Conservation (phyloP, 2,113 vertebrate genomes). For the Hystrix cristata region DNA sequence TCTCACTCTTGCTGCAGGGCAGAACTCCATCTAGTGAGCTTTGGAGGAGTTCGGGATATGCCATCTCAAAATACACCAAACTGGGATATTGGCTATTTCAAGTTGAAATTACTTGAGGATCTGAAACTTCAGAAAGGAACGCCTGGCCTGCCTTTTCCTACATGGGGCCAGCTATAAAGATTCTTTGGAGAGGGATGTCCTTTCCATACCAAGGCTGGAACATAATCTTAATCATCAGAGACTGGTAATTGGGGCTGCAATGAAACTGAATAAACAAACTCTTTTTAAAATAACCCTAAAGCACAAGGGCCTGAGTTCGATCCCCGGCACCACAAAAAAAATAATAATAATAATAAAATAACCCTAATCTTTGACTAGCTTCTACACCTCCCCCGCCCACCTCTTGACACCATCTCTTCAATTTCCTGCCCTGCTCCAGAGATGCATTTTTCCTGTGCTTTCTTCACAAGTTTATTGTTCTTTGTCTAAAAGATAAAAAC, state of each 20-base stretch:
- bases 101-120: not conserved
- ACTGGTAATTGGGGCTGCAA: not conserved
- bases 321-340: too few relatives aligned
- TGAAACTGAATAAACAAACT: not conserved
- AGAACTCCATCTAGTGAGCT: not conserved
- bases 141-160: not conserved
- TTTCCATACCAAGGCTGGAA: not conserved
- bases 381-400: too few relatives aligned
- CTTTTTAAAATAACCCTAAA: not conserved
- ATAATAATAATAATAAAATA: not conserved
- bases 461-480: not conserved
- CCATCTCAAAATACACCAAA: not conserved
- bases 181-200: not conserved
- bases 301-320: too few relatives aligned
- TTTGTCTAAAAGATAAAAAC: not conserved
- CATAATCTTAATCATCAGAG: not conserved
- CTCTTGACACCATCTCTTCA: too few relatives aligned
- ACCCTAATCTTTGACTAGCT: not conserved
- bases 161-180: not conserved
- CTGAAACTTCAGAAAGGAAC: not conserved
- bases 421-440: not conserved
- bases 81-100: not conserved
- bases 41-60: not conserved
- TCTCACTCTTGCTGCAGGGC: constrained; percentile 15
- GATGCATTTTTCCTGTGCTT: not conserved